Percentiles rank a stretch among this genome's conserved stretches.
phyloP scores from a whole-genome alignment of 1,140 invertebrate genomes.

The Phymorhynchus buccinoides region DNA sequence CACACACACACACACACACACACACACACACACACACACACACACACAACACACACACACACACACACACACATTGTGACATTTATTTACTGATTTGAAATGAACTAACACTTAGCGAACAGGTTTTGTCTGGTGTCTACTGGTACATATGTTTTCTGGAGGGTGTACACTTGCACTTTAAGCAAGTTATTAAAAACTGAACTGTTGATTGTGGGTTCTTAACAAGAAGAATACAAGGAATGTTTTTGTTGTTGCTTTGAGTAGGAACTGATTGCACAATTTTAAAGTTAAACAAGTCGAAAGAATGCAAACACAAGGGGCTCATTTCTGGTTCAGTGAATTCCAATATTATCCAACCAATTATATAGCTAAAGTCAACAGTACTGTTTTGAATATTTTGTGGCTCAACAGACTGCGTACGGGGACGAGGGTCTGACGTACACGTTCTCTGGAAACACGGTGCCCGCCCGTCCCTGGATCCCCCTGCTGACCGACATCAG shows the following conservation, averaged over 20 bases:
- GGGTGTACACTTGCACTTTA: too few relatives aligned
- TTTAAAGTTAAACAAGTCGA: background rate
- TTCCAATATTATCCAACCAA: background rate
- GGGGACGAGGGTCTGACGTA: slow-evolving; percentile 80
- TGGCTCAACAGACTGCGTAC: slow-evolving; percentile 77
- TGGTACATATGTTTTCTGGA: background rate
- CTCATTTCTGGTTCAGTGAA: background rate
- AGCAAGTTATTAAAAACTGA: background rate
- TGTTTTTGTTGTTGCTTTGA: too few relatives aligned
- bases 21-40: too few relatives aligned
- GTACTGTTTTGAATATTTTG: slow-evolving; percentile 14
- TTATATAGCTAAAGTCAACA: background rate
- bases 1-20: too few relatives aligned
- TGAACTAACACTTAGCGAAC: too few relatives aligned
- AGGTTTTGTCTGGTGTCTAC: too few relatives aligned
- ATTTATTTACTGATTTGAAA: too few relatives aligned
- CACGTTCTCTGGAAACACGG: slow-evolving; percentile 79
- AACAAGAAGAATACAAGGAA: background rate
- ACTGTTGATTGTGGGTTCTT: background rate
- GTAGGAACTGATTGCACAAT: too few relatives aligned
- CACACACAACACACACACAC: too few relatives aligned
- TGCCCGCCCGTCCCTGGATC: slow-evolving; percentile 80
- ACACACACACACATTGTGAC: too few relatives aligned
- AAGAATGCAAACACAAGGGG: background rate
- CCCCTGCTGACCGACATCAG: slow-evolving; percentile 75